These are phyloP conservation scores for Tinea trinotella DNA, from an alignment of 2,888 invertebrate genomes.

Conservation along the genomic window DNA sequence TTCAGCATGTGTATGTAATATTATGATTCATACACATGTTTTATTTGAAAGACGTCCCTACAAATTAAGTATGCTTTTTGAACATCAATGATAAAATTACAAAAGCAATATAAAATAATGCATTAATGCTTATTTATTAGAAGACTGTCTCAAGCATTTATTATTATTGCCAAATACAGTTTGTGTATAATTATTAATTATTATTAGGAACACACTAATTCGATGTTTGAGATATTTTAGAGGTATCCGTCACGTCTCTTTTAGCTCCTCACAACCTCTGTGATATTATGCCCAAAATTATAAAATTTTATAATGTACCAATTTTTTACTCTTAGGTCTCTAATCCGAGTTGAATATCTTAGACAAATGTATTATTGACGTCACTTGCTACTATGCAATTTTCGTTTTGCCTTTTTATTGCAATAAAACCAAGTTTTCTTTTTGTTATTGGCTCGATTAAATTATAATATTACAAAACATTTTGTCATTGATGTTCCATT, in stretches of 20 bases:
- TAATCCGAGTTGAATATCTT: not conserved
- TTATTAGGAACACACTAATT: not conserved
- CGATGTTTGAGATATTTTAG: not conserved
- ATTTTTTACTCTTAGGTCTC: not conserved
- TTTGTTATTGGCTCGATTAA: too few relatives aligned
- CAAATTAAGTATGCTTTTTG: slow-evolving; percentile 8
- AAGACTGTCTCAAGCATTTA: not conserved
- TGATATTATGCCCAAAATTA: slow-evolving; percentile 6
- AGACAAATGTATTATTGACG: not conserved
- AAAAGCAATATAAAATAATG: not conserved
- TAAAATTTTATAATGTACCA: not conserved
- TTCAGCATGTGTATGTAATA: slow-evolving; percentile 10
- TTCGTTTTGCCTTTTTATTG: too few relatives aligned
- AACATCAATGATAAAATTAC: slow-evolving; percentile 17
- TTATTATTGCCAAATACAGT: not conserved
- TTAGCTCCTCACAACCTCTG: not conserved
- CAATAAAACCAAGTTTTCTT: too few relatives aligned
- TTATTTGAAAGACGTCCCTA: not conserved
- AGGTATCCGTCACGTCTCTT: not conserved
- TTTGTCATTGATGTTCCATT: slow-evolving; percentile 17
- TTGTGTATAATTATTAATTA: not conserved
- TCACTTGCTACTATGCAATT: not conserved
- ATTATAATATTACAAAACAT: not conserved
- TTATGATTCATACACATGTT: slow-evolving; percentile 2
- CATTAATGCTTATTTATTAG: not conserved